Conservation (phyloP, 2,113 vertebrate genomes). For the Mungos mungo region DNA sequence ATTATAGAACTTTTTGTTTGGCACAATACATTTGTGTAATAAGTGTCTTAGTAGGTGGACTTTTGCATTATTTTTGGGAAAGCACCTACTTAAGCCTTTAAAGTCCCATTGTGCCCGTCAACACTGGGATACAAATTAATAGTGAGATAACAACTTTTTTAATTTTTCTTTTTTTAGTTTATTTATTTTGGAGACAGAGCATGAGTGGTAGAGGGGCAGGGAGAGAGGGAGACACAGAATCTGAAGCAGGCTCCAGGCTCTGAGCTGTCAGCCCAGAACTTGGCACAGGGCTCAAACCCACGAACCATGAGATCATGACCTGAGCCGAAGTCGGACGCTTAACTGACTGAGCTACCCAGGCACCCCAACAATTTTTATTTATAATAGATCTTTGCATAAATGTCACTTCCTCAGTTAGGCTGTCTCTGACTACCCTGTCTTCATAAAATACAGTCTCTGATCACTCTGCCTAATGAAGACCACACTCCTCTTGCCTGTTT, state of each 20-base stretch:
- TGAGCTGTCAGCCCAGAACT: too few species aligned
- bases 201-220: too few species aligned
- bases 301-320: too few species aligned
- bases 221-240: too few species aligned
- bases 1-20: neutral
- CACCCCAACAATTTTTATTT: neutral
- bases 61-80: slow-evolving; percentile 15
- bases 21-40: neutral
- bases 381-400: neutral
- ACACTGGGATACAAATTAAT: neutral
- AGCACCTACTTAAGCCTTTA: neutral
- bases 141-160: neutral
- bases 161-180: too few species aligned
- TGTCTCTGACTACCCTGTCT: neutral
- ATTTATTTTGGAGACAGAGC: too few species aligned
- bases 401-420: neutral
- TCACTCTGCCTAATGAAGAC: neutral
- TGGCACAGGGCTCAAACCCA: too few species aligned
- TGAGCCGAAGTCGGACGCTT: too few species aligned
- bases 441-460: neutral
- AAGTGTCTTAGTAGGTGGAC: neutral
- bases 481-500: neutral
- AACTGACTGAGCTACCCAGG: too few species aligned
- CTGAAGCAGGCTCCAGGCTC: too few species aligned
- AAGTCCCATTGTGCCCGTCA: neutral